Evolutionary conservation across 2,797 vertebrate species (phyloP).

Genomic region (Phoxinus dragarum): DNA sequence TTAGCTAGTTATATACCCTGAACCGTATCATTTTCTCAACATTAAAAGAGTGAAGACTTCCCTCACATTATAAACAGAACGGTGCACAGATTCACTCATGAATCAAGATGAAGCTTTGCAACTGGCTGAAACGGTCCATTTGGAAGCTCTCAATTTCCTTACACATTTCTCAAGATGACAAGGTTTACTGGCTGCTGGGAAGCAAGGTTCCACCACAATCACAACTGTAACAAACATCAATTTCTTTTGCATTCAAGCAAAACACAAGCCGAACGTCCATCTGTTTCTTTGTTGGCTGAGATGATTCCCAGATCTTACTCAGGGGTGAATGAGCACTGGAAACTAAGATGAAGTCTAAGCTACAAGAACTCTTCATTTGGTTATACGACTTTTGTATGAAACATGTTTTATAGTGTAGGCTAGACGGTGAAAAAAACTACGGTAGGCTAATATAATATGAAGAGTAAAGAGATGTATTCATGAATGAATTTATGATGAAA

Average conservation of each 20-base stretch:
- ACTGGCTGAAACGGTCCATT: neutral
- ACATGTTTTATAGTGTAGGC: neutral
- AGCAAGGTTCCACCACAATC: slow-evolving; percentile 6
- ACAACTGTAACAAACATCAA: slow-evolving; percentile 1
- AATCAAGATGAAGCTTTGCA: slow-evolving; percentile 41
- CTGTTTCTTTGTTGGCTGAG: neutral
- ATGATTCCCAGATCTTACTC: slow-evolving; percentile 7
- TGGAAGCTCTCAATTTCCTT: neutral
- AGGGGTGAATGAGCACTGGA: neutral
- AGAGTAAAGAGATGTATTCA: neutral
- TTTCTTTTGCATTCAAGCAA: slow-evolving; percentile 11
- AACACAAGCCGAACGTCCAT: slow-evolving; percentile 9
- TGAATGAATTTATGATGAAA: neutral
- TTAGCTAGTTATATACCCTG: slow-evolving; percentile 49
- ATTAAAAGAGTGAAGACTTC: slow-evolving; percentile 47
- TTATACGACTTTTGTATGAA: neutral
- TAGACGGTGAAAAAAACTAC: neutral
- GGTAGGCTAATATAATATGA: neutral
- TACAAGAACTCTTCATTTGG: neutral
- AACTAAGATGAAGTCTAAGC: neutral
- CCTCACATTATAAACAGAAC: slow-evolving; percentile 22
- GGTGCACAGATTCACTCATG: slow-evolving; percentile 46
- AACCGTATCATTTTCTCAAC: slow-evolving; percentile 55
- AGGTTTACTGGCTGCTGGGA: slow-evolving; percentile 8
- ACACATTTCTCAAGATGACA: neutral